phyloP scores from a whole-genome alignment of 2,113 vertebrate species.

The Zosterops borbonicus region DNA sequence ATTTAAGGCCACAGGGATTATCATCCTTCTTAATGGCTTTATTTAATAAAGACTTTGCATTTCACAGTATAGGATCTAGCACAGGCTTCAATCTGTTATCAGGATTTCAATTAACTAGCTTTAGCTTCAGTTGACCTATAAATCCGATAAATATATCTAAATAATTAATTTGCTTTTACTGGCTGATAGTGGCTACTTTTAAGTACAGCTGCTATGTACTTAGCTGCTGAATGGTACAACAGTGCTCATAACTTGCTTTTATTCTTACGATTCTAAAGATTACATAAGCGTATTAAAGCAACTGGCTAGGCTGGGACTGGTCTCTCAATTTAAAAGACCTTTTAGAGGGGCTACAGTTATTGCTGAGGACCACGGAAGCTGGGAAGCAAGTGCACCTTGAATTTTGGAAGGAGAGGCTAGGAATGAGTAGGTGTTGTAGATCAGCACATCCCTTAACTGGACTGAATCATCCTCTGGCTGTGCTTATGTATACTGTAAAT shows the following conservation, averaged over 20 bases:
- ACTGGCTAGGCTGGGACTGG: neutral
- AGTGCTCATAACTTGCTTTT: neutral
- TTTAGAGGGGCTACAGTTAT: neutral
- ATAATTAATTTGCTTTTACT: slow-evolving; percentile 45
- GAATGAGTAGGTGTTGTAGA: neutral
- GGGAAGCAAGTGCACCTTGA: neutral
- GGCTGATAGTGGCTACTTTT: neutral
- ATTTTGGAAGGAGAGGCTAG: neutral
- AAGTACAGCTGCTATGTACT: neutral
- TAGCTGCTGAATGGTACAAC: neutral
- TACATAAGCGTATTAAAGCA: neutral
- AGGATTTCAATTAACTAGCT: slow-evolving; percentile 52
- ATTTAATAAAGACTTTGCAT: slow-evolving; percentile 64
- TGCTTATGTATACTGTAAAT: neutral
- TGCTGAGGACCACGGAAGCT: neutral
- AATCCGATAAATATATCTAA: slow-evolving; percentile 57
- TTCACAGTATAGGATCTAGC: slow-evolving; percentile 37
- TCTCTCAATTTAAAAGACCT: neutral
- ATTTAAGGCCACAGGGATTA: slow-evolving; percentile 62
- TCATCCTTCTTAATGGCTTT: slow-evolving; percentile 47
- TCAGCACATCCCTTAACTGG: neutral
- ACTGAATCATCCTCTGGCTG: neutral
- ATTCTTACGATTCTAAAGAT: neutral
- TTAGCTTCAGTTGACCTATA: slow-evolving; percentile 27
- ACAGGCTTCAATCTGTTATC: neutral